These are phyloP conservation scores for Prostheceraeus crozeri DNA, from an alignment of 2,888 invertebrate species.

Conservation along the genomic window DNA sequence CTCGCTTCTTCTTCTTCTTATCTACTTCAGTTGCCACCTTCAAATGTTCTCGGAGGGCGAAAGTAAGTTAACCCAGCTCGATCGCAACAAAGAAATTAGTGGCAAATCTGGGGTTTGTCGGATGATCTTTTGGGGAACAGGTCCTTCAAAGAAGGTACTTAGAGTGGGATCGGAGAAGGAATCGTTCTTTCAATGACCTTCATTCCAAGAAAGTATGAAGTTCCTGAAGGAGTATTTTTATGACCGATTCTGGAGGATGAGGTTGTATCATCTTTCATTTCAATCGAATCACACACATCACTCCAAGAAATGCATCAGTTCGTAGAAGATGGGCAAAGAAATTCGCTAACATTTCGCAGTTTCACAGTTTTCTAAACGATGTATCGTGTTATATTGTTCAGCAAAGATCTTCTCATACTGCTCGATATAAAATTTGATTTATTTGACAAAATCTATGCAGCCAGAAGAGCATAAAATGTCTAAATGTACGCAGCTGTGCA, in stretches of 20 bases:
- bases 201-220: constrained; percentile 91
- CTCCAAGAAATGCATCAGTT: constrained; percentile 95
- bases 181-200: constrained; percentile 76
- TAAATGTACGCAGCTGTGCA: constrained; percentile 94
- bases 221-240: constrained; percentile 89
- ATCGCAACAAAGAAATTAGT: constrained; percentile 96
- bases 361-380: constrained; percentile 90
- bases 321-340: constrained; percentile 90
- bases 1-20: too few relatives aligned
- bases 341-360: constrained; percentile 85
- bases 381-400: constrained; percentile 82
- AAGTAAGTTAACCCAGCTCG: constrained; percentile 84
- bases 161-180: constrained; percentile 83
- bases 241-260: constrained; percentile 92
- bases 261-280: constrained; percentile 94
- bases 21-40: too few relatives aligned
- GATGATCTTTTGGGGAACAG: constrained; percentile 91
- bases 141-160: constrained; percentile 74
- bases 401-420: constrained; percentile 89
- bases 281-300: constrained; percentile 69
- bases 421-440: constrained; percentile 78
- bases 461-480: constrained; percentile 88
- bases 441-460: constrained; percentile 67
- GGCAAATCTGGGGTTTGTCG: constrained; percentile 88
- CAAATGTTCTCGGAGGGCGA: constrained; percentile 35